A percentile compares a stretch with the other conserved stretches of the same genome.
These are phyloP conservation scores for Uria lomvia DNA, from an alignment of 2,113 vertebrate species.

Conservation along the genomic window DNA sequence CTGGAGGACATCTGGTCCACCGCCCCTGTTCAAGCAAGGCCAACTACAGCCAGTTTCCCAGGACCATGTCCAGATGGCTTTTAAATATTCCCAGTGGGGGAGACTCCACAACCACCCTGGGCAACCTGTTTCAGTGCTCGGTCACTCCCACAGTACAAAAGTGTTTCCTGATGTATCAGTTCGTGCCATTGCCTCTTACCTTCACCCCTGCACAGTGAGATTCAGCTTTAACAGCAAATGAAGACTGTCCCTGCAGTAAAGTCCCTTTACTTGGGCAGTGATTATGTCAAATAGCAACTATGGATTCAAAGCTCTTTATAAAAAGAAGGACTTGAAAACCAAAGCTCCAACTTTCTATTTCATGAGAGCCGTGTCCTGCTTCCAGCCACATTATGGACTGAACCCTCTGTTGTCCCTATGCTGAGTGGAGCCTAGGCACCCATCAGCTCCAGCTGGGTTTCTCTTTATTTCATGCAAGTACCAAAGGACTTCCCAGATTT, in stretches of 20 bases:
- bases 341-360: not conserved
- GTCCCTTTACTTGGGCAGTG: not conserved
- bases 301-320: not conserved
- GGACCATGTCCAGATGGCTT: not conserved
- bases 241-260: not conserved
- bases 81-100: not conserved
- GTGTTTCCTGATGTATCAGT: not conserved
- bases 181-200: not conserved
- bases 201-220: not conserved
- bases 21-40: not conserved
- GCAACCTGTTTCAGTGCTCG: not conserved
- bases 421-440: not conserved
- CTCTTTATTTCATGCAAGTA: not conserved
- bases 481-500: not conserved
- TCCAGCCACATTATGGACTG: accelerated
- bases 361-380: not conserved
- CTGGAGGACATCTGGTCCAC: not conserved
- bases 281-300: not conserved
- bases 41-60: not conserved
- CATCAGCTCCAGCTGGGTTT: not conserved
- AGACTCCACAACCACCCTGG: not conserved
- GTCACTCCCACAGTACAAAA: not conserved
- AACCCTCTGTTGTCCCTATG: not conserved
- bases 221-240: not conserved
- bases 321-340: not conserved